Evolutionary conservation across 2,888 invertebrate genomes (phyloP).

Genomic region (Laspeyria flexula): DNA sequence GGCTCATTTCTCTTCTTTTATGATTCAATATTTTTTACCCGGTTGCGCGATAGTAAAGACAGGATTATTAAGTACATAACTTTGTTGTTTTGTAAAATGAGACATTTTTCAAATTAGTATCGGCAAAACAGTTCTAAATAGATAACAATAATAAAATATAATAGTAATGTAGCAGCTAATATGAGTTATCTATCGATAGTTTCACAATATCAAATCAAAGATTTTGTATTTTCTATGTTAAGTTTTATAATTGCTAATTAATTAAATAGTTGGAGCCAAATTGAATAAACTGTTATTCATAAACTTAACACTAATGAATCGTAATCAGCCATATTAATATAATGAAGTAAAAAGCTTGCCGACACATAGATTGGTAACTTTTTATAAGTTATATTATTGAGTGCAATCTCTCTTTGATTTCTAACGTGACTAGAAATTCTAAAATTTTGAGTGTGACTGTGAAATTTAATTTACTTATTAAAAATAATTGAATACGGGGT

Average conservation of each 20-base stretch:
- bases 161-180: too few species aligned
- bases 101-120: too few species aligned
- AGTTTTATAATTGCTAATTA: constrained; percentile 17
- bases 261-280: constrained; percentile 19
- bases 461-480: neutral
- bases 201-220: constrained; percentile 14
- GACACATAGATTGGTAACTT: neutral
- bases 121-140: too few species aligned
- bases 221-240: constrained; percentile 2
- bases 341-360: constrained; percentile 11
- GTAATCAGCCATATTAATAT: constrained; percentile 17
- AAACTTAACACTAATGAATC: constrained; percentile 15
- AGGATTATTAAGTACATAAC: too few species aligned
- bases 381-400: neutral
- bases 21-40: too few species aligned
- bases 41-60: too few species aligned
- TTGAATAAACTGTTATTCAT: constrained; percentile 15
- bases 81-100: too few species aligned
- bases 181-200: constrained; percentile 6
- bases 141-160: too few species aligned
- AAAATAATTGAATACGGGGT: too few species aligned
- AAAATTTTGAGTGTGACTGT: neutral
- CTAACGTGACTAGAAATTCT: constrained; percentile 6
- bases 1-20: too few species aligned
- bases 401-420: constrained; percentile 14